Conservation (phyloP, 2,113 vertebrate genomes). For the Leucosticte australis region DNA sequence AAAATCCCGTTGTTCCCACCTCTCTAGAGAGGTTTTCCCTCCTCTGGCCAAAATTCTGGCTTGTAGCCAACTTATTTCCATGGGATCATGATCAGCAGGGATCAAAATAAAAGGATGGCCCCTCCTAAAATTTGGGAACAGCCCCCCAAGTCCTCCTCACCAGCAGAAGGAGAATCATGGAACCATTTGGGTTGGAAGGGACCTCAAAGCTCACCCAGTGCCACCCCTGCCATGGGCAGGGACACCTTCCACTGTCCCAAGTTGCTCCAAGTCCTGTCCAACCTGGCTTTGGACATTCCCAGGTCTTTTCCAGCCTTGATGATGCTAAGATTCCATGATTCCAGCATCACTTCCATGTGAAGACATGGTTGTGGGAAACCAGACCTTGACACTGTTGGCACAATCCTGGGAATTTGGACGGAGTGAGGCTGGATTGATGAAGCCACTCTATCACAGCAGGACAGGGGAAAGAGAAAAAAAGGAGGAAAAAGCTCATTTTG, state of each 20-base stretch:
- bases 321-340: not conserved
- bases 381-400: accelerated
- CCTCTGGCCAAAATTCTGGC: not conserved
- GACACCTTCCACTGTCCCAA: not conserved
- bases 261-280: not conserved
- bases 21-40: not conserved
- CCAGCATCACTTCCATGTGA: not conserved
- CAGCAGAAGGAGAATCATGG: no score
- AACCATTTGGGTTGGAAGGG: not conserved
- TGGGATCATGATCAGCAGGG: accelerated
- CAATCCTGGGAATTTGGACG: not conserved
- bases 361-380: not conserved
- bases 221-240: not conserved
- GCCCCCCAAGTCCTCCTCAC: accelerated
- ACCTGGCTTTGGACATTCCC: not conserved
- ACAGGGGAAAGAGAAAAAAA: not conserved
- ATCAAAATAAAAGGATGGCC: no score
- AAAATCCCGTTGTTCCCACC: accelerated
- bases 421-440: not conserved
- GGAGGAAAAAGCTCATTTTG: not conserved
- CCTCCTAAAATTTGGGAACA: not conserved
- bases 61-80: not conserved
- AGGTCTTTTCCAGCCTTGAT: not conserved
- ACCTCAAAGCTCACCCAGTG: not conserved
- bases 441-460: no score